Evolutionary conservation across 1,140 invertebrate species (phyloP), one percentile per base, ranked within the genome.

Genomic region (Megalonaias nervosa): DNA sequence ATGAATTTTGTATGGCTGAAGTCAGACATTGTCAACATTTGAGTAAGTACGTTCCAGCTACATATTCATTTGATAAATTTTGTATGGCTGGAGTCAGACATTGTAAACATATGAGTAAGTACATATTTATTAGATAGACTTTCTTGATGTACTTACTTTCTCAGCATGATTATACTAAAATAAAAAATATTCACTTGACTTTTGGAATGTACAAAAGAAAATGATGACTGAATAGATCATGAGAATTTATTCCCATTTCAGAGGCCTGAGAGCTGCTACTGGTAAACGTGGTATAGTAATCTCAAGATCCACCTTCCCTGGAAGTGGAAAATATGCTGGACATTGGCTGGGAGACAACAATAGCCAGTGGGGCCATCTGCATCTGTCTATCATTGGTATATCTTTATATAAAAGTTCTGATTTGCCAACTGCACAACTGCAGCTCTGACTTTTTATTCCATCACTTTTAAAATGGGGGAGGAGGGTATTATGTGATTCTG

Each of bases 301-400:
- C 71, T 95, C 95, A 0, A 92, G 97, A 64, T 95, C 96, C 0
- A 94, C 96, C 1, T 97, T 95, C 91, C 92, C 95, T 55, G 95
- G 96, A 0, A 93, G 94, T 79, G 97, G 97, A 14, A 91, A 92
- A 77, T 95, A 94, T 88, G 93, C 94, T 15, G 96, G 95, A 6
- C 96, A 97, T 91, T 98, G 97, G 97, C 95, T 95, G 75, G 97
- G 97, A 2, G 89, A 90, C 75, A 90, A 90, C 74, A 74, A 73
- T 6, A 86, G 86, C 59, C 55, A 61, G 0, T 90, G 89, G 89
- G 23, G 66, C 26, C 74, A 88, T 55, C 64, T 90, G 16, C 70
- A 57, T 23, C 23, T 75, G 16, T 89, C 88, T 16, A 85, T 90
- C 16, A 86, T 88, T 71, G 89, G 88, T 86, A 48, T 71, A 81